These are phyloP conservation scores for Cecropterus lyciades DNA, from an alignment of 1,140 invertebrate genomes.

Conservation along the genomic window DNA sequence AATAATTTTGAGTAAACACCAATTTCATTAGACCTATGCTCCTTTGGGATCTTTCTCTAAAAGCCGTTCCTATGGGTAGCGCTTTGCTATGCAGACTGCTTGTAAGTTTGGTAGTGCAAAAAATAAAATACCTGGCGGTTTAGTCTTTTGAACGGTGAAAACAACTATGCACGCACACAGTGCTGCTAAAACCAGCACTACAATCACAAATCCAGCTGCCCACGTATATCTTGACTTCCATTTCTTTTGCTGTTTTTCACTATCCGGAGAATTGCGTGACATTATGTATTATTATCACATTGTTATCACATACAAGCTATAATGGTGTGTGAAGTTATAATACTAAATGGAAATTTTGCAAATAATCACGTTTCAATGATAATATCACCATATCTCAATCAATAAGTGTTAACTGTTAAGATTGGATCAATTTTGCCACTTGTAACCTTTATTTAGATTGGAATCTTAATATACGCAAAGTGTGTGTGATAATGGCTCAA, in stretches of 20 bases:
- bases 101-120: too few species aligned
- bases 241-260: neutral
- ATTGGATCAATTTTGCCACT: neutral
- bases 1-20: too few species aligned
- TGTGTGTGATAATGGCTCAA: too few species aligned
- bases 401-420: neutral
- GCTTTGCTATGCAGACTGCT: too few species aligned
- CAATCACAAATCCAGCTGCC: neutral
- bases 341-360: neutral
- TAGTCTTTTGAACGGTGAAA: too few species aligned
- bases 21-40: too few species aligned
- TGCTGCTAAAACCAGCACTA: neutral
- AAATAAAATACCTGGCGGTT: too few species aligned
- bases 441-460: neutral
- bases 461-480: too few species aligned
- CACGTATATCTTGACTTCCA: neutral
- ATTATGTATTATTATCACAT: neutral
- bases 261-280: neutral
- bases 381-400: neutral
- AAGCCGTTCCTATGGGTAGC: too few species aligned
- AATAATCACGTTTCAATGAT: neutral
- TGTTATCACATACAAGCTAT: neutral
- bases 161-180: neutral
- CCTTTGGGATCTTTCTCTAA: too few species aligned
- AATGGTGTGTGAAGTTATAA: neutral